Evolutionary conservation across 2,113 vertebrate species (phyloP).

Genomic region (Melanerpes aurifrons): DNA sequence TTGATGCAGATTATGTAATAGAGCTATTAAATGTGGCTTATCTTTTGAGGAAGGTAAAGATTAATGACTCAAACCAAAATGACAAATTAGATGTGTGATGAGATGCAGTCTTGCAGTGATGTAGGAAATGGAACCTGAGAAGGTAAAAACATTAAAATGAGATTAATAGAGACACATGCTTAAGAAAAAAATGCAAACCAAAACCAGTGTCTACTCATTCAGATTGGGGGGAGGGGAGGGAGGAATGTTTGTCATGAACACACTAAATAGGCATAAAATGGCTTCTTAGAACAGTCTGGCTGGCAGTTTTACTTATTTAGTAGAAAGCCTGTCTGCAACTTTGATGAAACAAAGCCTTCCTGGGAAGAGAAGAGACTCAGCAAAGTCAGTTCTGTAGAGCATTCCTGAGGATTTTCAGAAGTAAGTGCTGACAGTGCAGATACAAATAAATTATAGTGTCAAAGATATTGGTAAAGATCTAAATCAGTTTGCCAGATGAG

Average conservation of each 20-base stretch:
- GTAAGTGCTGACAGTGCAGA: no score
- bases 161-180: background rate
- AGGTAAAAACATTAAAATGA: slow-evolving; percentile 35
- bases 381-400: background rate
- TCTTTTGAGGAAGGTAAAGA: slow-evolving; percentile 44
- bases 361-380: background rate
- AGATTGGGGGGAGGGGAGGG: background rate
- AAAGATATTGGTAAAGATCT: background rate
- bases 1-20: background rate
- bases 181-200: background rate
- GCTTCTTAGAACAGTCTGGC: background rate
- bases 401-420: background rate
- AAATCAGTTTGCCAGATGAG: background rate
- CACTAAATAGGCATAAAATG: background rate
- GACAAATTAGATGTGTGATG: slow-evolving; percentile 27
- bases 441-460: background rate
- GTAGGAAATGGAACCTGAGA: slow-evolving; percentile 11
- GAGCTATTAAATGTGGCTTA: slow-evolving; percentile 34
- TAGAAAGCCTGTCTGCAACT: background rate
- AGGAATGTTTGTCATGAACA: background rate
- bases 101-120: background rate
- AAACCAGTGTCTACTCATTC: background rate
- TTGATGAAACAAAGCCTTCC: background rate
- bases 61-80: slow-evolving; percentile 49
- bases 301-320: background rate